phyloP scores from a whole-genome alignment of 2,113 vertebrate genomes.

The Antennarius striatus region DNA sequence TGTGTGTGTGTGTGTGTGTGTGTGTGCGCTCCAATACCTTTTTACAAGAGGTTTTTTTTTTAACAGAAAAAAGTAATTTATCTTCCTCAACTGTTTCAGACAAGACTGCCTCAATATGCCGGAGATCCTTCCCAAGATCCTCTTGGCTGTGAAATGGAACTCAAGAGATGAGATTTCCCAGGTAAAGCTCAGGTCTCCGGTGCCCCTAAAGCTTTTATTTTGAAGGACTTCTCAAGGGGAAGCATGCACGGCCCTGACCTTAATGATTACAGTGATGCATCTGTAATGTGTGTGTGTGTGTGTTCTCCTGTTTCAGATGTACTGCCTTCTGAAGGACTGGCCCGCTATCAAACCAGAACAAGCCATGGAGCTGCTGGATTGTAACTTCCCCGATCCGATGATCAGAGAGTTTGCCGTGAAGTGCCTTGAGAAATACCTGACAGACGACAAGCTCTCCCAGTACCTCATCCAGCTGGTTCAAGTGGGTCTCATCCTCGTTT shows the following conservation, averaged over 20 bases:
- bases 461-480: slow-evolving; percentile 98
- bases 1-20: no score
- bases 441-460: slow-evolving; percentile 97
- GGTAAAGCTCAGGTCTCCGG: slow-evolving; percentile 73
- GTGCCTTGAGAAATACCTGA: slow-evolving; percentile 95
- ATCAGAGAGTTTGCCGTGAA: slow-evolving; percentile 97
- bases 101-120: slow-evolving; percentile 92
- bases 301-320: slow-evolving; percentile 84
- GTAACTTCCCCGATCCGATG: slow-evolving; percentile 97
- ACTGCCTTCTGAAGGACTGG: slow-evolving; percentile 98
- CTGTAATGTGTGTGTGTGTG: not conserved
- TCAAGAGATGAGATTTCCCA: slow-evolving; percentile 98
- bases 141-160: slow-evolving; percentile 98
- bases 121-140: slow-evolving; percentile 96
- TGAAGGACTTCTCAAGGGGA: not conserved
- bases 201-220: slow-evolving; percentile 24
- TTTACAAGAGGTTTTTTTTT: not conserved
- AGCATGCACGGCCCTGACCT: not conserved
- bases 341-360: slow-evolving; percentile 96
- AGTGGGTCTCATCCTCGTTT: slow-evolving; percentile 74
- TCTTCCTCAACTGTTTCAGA: slow-evolving; percentile 65
- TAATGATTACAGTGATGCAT: not conserved
- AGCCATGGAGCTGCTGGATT: slow-evolving; percentile 98
- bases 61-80: not conserved
- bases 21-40: not conserved